Base-by-base conservation (phyloP, 2,888 invertebrate genomes). In the Diplolepis rosae region DNA sequence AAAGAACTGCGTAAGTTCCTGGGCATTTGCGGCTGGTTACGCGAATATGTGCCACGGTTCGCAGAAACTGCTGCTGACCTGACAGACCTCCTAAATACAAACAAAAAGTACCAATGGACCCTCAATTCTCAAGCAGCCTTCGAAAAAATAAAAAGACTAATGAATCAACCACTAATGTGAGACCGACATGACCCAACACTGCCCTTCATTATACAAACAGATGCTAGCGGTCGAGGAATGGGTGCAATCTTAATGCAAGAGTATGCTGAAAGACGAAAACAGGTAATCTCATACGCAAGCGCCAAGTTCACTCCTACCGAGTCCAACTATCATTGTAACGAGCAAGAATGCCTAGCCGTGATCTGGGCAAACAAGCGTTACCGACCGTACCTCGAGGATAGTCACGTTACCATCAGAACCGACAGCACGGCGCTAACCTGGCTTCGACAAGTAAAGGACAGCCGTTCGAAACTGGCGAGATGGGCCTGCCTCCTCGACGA, bases 321-420 rank as follows among this genome's bases (percentile, higher is more conserved):
- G 71, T 70, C 52, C 51, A 35, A 67, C 11, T 13, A 71, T 35
- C 66, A 77, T 32, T 66, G 71, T 68, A 78, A 78, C 18, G 76
- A 78, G 39, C 76, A 73, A 45, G 71, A 76, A 30, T 75, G 70
- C 45, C 28, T 75, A 0, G 73, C 78, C 0, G 30, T 73, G 0
- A 32, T 72, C 2, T 74, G 74, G 75, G 70, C 73, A 0, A 48
- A 76, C 0, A 71, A 68, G 35, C 66, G 66, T 4, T 75, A 68
- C 22, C 65, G 72, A 6, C 69, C 66, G 0, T 75, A 65, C 32
- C 24, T 78, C 0, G 72, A 76, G 11, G 74, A 75, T 9, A 24
- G 22, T 30, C 68, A n/a, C 6, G 52, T 72, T 11, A 13, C 13
- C 0, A 22, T 71, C 0, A 3, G 32, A 30, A 68, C 71, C n/a